These are phyloP conservation scores for Orthosia gothica DNA, from an alignment of 2,888 invertebrate species.

Conservation along the genomic window DNA sequence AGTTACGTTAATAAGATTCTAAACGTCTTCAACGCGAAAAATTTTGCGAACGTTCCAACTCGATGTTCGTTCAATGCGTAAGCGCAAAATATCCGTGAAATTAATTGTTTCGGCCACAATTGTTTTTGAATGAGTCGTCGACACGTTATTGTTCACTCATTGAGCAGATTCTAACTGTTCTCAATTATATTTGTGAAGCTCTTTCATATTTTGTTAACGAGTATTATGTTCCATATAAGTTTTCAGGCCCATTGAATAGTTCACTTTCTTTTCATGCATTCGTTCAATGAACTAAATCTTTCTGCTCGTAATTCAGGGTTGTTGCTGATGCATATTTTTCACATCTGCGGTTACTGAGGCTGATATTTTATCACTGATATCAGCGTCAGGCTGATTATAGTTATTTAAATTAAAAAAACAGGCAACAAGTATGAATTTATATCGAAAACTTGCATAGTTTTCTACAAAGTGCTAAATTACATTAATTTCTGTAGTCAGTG, in stretches of 20 bases:
- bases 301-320: slow-evolving; percentile 12
- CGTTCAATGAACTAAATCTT: neutral
- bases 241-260: neutral
- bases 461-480: no score
- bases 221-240: slow-evolving; percentile 1
- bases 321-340: no score
- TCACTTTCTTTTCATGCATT: slow-evolving; percentile 9
- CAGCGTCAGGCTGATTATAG: no score
- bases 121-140: slow-evolving; percentile 55
- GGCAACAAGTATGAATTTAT: no score
- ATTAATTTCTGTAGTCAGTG: no score
- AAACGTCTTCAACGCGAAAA: slow-evolving; percentile 34
- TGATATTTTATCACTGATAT: no score
- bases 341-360: no score
- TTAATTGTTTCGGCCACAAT: slow-evolving; percentile 64
- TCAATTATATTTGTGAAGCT: slow-evolving; percentile 31
- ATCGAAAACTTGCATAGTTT: no score
- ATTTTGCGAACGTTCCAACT: slow-evolving; percentile 46
- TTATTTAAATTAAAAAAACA: no score
- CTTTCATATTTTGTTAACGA: slow-evolving; percentile 24
- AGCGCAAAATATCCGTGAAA: slow-evolving; percentile 66
- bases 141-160: slow-evolving; percentile 45
- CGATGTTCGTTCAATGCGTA: slow-evolving; percentile 52
- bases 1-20: slow-evolving; percentile 20
- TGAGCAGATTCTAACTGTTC: slow-evolving; percentile 48